These are phyloP conservation scores for Pseudanteris insignis DNA, from an alignment of 2,888 invertebrate species.

Conservation along the genomic window DNA sequence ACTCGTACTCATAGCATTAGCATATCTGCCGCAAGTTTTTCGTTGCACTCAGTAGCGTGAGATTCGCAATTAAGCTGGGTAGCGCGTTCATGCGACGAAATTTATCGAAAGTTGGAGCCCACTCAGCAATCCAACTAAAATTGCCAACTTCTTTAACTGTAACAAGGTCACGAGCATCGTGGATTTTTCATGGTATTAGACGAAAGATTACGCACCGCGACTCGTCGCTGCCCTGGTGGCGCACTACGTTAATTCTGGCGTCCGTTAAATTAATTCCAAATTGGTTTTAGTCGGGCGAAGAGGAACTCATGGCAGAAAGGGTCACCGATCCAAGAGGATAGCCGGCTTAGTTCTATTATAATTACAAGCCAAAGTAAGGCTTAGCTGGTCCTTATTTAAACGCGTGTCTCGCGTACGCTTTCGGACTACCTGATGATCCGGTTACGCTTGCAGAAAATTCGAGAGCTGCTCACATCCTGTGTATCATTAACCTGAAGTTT, in stretches of 20 bases:
- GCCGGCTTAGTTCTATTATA: constrained; percentile 50
- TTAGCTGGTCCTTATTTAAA: constrained; percentile 48
- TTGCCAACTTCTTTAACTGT: constrained; percentile 24
- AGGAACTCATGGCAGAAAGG: constrained; percentile 40
- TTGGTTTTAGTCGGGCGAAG: constrained; percentile 47
- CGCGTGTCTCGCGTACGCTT: constrained; percentile 41
- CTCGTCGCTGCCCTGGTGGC: too few species aligned
- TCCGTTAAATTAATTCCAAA: constrained; percentile 51
- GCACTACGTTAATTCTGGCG: constrained; percentile 45
- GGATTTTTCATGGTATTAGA: constrained; percentile 48
- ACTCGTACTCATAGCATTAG: constrained; percentile 1
- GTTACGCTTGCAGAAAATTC: constrained; percentile 40
- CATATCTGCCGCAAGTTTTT: constrained; percentile 9
- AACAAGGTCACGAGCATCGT: constrained; percentile 47
- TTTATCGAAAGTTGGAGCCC: constrained; percentile 18
- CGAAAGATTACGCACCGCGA: constrained; percentile 42
- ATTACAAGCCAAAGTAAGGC: constrained; percentile 49
- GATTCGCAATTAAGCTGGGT: constrained; percentile 13
- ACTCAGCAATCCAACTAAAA: constrained; percentile 26
- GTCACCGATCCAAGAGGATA: constrained; percentile 48
- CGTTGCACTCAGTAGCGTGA: constrained; percentile 3
- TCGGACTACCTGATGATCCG: constrained; percentile 45
- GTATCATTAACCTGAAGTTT: constrained; percentile 34
- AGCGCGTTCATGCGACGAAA: constrained; percentile 10
- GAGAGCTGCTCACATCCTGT: constrained; percentile 25